Evolutionary conservation across 2,888 invertebrate genomes (phyloP).

Genomic region (Isotomurus palustris): DNA sequence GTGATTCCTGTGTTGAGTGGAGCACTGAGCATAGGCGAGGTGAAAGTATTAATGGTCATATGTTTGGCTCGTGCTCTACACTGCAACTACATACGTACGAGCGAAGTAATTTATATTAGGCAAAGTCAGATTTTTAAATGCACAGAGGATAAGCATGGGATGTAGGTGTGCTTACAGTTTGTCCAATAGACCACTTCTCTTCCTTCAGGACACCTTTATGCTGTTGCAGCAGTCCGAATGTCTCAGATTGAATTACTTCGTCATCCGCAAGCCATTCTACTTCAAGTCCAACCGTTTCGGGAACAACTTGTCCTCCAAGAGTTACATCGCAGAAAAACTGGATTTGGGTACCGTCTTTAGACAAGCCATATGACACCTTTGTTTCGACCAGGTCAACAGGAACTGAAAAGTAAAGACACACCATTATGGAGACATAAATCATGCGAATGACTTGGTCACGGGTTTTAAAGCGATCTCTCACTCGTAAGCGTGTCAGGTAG

Average conservation of each 20-base stretch:
- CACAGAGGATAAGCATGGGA: not conserved
- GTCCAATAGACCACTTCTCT: conserved; percentile 47
- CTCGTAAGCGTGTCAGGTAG: not conserved
- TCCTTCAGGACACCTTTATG: conserved; percentile 46
- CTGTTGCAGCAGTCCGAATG: conserved; percentile 45
- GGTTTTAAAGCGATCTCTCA: too few relatives aligned
- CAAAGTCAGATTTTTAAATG: not conserved
- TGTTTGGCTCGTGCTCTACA: conserved; percentile 47
- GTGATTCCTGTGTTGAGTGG: conserved; percentile 46
- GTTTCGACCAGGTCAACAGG: conserved; percentile 46
- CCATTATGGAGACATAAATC: not conserved
- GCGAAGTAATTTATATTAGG: not conserved
- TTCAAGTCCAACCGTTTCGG: conserved; percentile 46
- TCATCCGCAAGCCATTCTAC: conserved; percentile 47
- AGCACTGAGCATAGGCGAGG: conserved; percentile 43
- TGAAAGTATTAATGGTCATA: conserved; percentile 46
- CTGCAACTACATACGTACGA: conserved; percentile 39
- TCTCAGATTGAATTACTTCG: conserved; percentile 45
- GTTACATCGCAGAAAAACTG: conserved; percentile 47
- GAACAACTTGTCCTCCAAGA: conserved; percentile 46
- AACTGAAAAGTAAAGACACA: conserved; percentile 33
- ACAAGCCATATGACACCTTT: conserved; percentile 44
- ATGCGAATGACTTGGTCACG: not conserved
- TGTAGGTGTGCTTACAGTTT: conserved; percentile 43
- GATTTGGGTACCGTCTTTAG: conserved; percentile 39